Conservation (phyloP, 2,797 vertebrate species). For the Artibeus jamaicensis region DNA sequence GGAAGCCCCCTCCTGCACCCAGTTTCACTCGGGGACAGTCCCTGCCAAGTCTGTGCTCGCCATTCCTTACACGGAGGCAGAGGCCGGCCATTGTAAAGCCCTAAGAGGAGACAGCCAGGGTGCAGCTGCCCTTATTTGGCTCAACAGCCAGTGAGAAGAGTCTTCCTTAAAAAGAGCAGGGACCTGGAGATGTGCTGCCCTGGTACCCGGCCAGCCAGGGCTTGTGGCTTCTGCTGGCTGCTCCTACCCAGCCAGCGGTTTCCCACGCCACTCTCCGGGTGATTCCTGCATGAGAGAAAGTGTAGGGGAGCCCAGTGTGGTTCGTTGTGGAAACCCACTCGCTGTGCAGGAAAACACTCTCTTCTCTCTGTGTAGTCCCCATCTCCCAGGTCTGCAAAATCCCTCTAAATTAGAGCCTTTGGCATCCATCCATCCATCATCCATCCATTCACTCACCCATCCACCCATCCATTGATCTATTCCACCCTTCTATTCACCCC, state of each 20-base stretch:
- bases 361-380: neutral
- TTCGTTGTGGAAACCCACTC: neutral
- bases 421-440: neutral
- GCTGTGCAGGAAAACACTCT: neutral
- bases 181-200: neutral
- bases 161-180: neutral
- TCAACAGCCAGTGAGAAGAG: neutral
- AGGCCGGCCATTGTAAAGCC: neutral
- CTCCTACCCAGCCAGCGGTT: accelerated
- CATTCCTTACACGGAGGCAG: neutral
- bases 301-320: neutral
- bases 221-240: accelerated
- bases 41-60: neutral
- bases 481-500: too few relatives aligned
- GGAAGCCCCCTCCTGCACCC: neutral
- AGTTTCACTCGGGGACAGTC: neutral
- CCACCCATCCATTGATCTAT: too few relatives aligned
- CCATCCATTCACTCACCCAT: too few relatives aligned
- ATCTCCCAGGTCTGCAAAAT: neutral
- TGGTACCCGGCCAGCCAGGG: neutral
- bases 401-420: neutral
- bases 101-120: neutral
- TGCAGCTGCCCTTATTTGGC: neutral
- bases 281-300: neutral
- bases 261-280: neutral